Conservation (phyloP, 2,113 vertebrate genomes). For the Hemicordylus capensis region DNA sequence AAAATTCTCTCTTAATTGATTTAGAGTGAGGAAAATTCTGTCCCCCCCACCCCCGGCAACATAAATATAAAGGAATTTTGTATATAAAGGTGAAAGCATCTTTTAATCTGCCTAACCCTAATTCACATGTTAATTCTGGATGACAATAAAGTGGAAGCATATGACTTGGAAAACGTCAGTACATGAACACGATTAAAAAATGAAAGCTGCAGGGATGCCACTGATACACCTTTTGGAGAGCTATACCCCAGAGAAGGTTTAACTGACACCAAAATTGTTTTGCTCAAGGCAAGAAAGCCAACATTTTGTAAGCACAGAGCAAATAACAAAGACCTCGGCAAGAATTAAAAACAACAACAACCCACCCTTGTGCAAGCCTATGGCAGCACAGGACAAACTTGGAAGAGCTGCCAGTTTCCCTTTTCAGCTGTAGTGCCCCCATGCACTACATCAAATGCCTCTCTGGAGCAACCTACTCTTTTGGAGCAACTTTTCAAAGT, state of each 20-base stretch:
- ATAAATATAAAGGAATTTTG: slow-evolving; percentile 28
- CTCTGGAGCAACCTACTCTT: background rate
- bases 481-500: background rate
- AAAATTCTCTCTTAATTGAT: slow-evolving; percentile 19
- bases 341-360: background rate
- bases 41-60: background rate
- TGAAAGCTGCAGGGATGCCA: slow-evolving; percentile 58
- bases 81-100: slow-evolving; percentile 28
- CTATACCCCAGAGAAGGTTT: slow-evolving; percentile 22
- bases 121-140: slow-evolving; percentile 47
- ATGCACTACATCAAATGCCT: background rate
- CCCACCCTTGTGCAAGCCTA: background rate
- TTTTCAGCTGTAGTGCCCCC: too few species aligned
- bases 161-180: slow-evolving; percentile 43
- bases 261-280: slow-evolving; percentile 29
- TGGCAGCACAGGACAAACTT: background rate
- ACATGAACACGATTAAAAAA: slow-evolving; percentile 33
- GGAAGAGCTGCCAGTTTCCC: too few species aligned
- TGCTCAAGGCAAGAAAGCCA: background rate
- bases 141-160: slow-evolving; percentile 56
- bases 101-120: slow-evolving; percentile 49
- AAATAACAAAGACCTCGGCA: background rate
- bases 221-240: slow-evolving; percentile 48
- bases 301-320: background rate
- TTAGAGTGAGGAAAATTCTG: background rate